phyloP scores from a whole-genome alignment of 2,797 vertebrate genomes.

The Sebastes baramenuke region DNA sequence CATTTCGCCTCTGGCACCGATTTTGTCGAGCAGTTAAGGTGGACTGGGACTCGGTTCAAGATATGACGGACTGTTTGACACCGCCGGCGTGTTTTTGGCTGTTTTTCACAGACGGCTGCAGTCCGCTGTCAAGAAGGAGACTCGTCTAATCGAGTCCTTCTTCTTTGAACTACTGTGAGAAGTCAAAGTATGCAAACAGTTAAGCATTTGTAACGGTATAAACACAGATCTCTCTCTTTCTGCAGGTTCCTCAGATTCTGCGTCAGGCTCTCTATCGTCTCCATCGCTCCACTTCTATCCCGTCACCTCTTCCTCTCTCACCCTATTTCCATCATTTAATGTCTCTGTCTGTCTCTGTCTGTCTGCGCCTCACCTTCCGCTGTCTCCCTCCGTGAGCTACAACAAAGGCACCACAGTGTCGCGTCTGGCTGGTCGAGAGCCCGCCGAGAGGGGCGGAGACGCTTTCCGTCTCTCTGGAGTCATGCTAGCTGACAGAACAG shows the following conservation, averaged over 20 bases:
- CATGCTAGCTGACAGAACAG: constrained; percentile 37
- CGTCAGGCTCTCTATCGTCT: background rate
- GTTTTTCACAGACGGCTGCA: background rate
- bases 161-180: background rate
- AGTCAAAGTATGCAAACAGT: background rate
- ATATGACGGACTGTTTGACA: constrained; percentile 6
- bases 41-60: constrained; percentile 23
- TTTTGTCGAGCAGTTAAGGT: background rate
- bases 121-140: background rate
- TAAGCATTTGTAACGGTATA: background rate
- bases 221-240: background rate
- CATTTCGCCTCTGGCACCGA: constrained; percentile 29
- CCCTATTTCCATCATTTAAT: constrained; percentile 17
- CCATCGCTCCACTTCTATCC: background rate
- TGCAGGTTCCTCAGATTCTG: background rate
- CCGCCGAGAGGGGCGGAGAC: constrained; percentile 25
- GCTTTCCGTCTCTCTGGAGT: constrained; percentile 17
- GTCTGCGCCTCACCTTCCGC: constrained; percentile 25
- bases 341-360: constrained; percentile 19
- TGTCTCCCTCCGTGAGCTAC: constrained; percentile 1
- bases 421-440: constrained; percentile 27
- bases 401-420: constrained; percentile 45
- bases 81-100: background rate
- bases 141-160: background rate
- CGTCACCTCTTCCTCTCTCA: background rate